Conservation (phyloP, 1,140 invertebrate genomes). For the Drosophila lowei region DNA sequence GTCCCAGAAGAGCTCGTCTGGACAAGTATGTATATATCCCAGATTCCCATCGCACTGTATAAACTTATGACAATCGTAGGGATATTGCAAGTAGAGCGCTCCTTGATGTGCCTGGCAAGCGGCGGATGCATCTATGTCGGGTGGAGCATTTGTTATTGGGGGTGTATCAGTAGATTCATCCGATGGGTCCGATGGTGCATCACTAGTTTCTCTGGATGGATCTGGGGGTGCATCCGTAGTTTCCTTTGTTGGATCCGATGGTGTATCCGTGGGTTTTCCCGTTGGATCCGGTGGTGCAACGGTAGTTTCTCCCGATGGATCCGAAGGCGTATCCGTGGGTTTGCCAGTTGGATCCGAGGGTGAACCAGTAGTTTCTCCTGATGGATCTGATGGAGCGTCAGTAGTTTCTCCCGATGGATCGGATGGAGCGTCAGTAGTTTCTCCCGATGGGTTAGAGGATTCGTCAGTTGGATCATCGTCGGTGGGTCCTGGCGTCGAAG, state of each 20-base stretch:
- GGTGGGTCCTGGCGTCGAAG: slow-evolving; percentile 17
- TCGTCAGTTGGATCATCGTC: background rate
- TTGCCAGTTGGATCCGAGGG: slow-evolving; percentile 1
- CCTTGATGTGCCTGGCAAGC: slow-evolving; percentile 46
- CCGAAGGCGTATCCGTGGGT: background rate
- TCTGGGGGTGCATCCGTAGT: slow-evolving; percentile 22
- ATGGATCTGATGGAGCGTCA: slow-evolving; percentile 8
- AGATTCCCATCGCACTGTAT: slow-evolving; percentile 38
- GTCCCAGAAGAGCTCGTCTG: slow-evolving; percentile 47
- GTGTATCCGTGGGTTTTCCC: background rate
- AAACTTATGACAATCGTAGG: slow-evolving; percentile 59
- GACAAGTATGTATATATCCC: slow-evolving; percentile 42
- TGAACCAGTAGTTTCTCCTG: background rate
- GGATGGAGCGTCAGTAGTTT: no score
- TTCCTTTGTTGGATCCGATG: background rate
- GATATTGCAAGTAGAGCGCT: slow-evolving; percentile 48
- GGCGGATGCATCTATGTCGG: slow-evolving; percentile 23
- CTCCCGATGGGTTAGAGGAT: no score
- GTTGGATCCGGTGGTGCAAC: slow-evolving; percentile 13
- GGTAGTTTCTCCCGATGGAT: slow-evolving; percentile 3
- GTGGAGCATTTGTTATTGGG: slow-evolving; percentile 5
- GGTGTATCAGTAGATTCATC: background rate
- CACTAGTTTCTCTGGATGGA: background rate
- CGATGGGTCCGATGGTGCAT: background rate
- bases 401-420: no score